A percentile compares a stretch with the other conserved stretches of the same genome.
phyloP scores from a whole-genome alignment of 2,888 invertebrate species.

The Ctenicera cuprea region DNA sequence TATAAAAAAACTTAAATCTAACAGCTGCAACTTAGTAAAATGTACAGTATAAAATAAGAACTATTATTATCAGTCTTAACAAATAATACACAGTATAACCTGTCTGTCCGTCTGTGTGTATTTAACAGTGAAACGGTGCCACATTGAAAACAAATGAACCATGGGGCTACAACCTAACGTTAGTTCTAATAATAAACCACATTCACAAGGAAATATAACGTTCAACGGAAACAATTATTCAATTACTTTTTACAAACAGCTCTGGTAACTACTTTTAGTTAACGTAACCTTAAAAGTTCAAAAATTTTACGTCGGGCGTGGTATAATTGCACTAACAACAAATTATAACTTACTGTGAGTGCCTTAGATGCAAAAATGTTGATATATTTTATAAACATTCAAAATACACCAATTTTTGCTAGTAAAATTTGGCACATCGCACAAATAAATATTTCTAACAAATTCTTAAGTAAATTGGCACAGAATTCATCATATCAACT shows the following conservation, averaged over 20 bases:
- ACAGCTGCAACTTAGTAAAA: slow-evolving; percentile 54
- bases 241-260: slow-evolving; percentile 56
- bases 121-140: slow-evolving; percentile 51
- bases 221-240: slow-evolving; percentile 59
- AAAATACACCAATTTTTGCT: slow-evolving; percentile 48
- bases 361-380: slow-evolving; percentile 38
- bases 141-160: slow-evolving; percentile 51
- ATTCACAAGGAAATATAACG: slow-evolving; percentile 59
- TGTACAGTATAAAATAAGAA: slow-evolving; percentile 54
- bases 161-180: slow-evolving; percentile 54
- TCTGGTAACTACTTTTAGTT: slow-evolving; percentile 61
- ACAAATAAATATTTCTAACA: slow-evolving; percentile 49
- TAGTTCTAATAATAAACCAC: slow-evolving; percentile 56
- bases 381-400: slow-evolving; percentile 40
- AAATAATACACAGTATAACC: slow-evolving; percentile 67
- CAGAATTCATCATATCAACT: slow-evolving; percentile 64
- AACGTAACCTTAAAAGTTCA: slow-evolving; percentile 47
- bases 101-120: slow-evolving; percentile 57
- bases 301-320: slow-evolving; percentile 37
- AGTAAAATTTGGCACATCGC: slow-evolving; percentile 54
- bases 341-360: slow-evolving; percentile 43
- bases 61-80: slow-evolving; percentile 69
- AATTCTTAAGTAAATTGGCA: slow-evolving; percentile 56
- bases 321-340: slow-evolving; percentile 56
- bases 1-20: slow-evolving; percentile 60